A percentile compares a stretch with the other conserved stretches of the same genome.
Conservation (phyloP, 1,140 invertebrate genomes). For the Pogonognathellus flavescens region DNA sequence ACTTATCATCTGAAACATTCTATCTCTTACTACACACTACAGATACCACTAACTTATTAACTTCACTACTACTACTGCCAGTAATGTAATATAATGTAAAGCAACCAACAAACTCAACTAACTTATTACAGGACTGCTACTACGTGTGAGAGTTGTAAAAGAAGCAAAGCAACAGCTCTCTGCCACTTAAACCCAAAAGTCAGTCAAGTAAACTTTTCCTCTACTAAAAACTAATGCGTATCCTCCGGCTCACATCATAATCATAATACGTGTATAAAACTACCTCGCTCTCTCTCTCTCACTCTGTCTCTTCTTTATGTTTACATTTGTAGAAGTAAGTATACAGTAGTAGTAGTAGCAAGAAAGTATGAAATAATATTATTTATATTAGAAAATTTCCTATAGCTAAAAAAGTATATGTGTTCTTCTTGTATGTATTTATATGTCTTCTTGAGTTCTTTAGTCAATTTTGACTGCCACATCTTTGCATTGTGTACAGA, state of each 20-base stretch:
- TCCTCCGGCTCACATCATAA: conserved; percentile 49
- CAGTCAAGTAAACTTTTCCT: not conserved
- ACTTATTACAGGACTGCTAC: not conserved
- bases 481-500: no score
- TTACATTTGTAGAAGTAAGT: not conserved
- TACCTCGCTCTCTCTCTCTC: not conserved
- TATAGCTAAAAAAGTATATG: no score
- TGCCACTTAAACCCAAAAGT: conserved; percentile 3
- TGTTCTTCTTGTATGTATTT: no score
- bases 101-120: not conserved
- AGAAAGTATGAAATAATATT: no score
- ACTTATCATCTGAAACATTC: conserved; percentile 40
- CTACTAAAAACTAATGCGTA: conserved; percentile 46
- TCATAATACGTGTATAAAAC: conserved; percentile 8
- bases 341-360: no score
- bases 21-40: not conserved
- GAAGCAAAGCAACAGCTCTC: conserved; percentile 3
- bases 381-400: no score
- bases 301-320: not conserved
- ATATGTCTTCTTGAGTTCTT: no score
- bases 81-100: no score
- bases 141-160: not conserved
- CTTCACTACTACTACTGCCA: no score
- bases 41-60: not conserved
- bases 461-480: no score